Percentiles rank a stretch among this genome's conserved stretches.
phyloP scores from a whole-genome alignment of 2,797 vertebrate species.

The Anguilla marmorata region DNA sequence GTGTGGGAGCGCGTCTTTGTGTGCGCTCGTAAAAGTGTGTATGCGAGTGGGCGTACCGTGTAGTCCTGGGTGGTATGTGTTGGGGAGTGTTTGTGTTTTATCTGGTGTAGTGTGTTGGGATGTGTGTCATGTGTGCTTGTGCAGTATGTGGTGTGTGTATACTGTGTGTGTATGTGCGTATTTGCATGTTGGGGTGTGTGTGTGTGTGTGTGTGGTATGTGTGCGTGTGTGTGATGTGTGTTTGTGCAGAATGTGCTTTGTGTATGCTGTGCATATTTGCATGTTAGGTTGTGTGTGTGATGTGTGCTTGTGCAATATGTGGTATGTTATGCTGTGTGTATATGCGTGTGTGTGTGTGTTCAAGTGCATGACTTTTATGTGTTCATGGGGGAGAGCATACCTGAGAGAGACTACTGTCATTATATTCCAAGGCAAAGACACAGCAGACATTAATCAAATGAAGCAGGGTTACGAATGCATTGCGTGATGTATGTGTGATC shows the following conservation, averaged over 20 bases:
- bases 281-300: constrained; percentile 6
- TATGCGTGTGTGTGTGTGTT: not conserved
- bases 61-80: not conserved
- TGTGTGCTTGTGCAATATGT: constrained; percentile 13
- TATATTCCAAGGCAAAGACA: not conserved
- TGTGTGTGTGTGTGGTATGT: not conserved
- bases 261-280: no score
- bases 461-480: not conserved
- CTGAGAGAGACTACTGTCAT: constrained; percentile 43
- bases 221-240: not conserved
- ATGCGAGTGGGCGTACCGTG: not conserved
- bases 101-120: not conserved
- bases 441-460: not conserved
- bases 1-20: not conserved
- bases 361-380: not conserved
- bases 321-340: not conserved
- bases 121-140: constrained; percentile 28
- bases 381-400: not conserved
- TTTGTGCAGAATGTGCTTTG: not conserved
- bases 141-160: not conserved
- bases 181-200: not conserved
- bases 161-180: not conserved
- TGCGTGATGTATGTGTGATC: constrained; percentile 32
- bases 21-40: not conserved
- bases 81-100: not conserved